Conservation (phyloP, 2,888 invertebrate species). For the Erebia palarica region DNA sequence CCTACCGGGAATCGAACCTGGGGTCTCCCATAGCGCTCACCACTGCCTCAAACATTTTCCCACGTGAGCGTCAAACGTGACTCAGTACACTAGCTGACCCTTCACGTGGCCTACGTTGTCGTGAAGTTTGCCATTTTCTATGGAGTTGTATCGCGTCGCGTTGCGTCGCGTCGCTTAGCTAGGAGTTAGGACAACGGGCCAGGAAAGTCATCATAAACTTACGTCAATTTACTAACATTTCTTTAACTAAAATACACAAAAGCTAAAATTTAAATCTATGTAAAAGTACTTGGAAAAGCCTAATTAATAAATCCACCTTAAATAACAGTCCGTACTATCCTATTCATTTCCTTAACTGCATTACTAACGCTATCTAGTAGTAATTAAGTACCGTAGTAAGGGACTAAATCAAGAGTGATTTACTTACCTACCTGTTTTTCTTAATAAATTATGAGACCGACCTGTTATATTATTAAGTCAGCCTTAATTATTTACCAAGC, state of each 20-base stretch:
- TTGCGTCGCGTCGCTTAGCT: too few species aligned
- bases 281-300: not conserved
- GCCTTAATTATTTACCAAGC: slow-evolving; percentile 8
- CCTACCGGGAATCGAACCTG: too few species aligned
- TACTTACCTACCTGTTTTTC: slow-evolving; percentile 9
- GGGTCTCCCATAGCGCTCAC: too few species aligned
- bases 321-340: slow-evolving; percentile 13
- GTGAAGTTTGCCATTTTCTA: too few species aligned
- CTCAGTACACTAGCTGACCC: too few species aligned
- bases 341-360: slow-evolving; percentile 22
- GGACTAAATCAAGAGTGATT: slow-evolving; percentile 24
- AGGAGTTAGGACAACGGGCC: too few species aligned
- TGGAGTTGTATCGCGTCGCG: too few species aligned
- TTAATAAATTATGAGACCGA: slow-evolving; percentile 15
- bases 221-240: not conserved
- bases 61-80: too few species aligned
- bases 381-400: slow-evolving; percentile 20
- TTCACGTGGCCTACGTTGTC: too few species aligned
- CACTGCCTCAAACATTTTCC: too few species aligned
- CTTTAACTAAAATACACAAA: not conserved
- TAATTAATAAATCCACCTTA: slow-evolving; percentile 9
- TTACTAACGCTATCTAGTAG: slow-evolving; percentile 21
- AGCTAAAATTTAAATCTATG: not conserved
- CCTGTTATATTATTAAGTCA: slow-evolving; percentile 6
- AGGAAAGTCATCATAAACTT: not conserved